Percentiles rank a stretch among this genome's conserved stretches.
These are phyloP conservation scores for Apogon hyalosoma DNA, from an alignment of 2,797 vertebrate species.

Conservation along the genomic window DNA sequence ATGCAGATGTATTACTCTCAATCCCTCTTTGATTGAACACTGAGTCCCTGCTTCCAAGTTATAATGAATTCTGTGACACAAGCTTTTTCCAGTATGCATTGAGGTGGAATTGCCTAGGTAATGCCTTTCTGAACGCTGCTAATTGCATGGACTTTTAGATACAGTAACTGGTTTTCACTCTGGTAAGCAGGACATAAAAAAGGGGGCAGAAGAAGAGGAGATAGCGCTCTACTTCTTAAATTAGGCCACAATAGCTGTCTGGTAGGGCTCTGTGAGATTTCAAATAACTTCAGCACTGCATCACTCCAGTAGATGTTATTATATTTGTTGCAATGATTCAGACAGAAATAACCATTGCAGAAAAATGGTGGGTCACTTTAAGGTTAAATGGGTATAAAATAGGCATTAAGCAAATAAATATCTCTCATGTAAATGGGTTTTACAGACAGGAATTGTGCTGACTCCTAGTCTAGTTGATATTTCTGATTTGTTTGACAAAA, in stretches of 20 bases:
- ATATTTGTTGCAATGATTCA: slow-evolving; percentile 34
- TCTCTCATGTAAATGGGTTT: slow-evolving; percentile 44
- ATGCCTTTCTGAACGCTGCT: slow-evolving; percentile 48
- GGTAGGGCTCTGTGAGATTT: slow-evolving; percentile 47
- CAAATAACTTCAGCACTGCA: slow-evolving; percentile 33
- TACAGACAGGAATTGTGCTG: slow-evolving; percentile 69
- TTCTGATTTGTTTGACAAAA: slow-evolving; percentile 70
- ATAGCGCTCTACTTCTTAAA: slow-evolving; percentile 66
- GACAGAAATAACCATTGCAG: slow-evolving; percentile 32
- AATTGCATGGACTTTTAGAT: slow-evolving; percentile 50
- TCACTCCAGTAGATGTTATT: slow-evolving; percentile 38
- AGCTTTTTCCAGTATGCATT: slow-evolving; percentile 18
- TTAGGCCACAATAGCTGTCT: slow-evolving; percentile 68
- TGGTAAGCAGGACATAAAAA: slow-evolving; percentile 52
- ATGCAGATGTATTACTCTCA: slow-evolving; percentile 40
- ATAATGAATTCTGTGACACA: slow-evolving; percentile 30
- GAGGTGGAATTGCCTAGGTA: slow-evolving; percentile 14
- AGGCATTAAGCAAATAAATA: slow-evolving; percentile 56
- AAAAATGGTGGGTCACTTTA: slow-evolving; percentile 46
- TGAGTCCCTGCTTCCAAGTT: slow-evolving; percentile 24
- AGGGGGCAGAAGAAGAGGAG: slow-evolving; percentile 49
- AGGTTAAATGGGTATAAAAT: slow-evolving; percentile 62
- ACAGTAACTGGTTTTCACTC: slow-evolving; percentile 36
- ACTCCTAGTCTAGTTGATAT: slow-evolving; percentile 55
- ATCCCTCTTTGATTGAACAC: slow-evolving; percentile 46